These are phyloP conservation scores for Coregonus ussuriensis DNA, from an alignment of 2,797 vertebrate species.

Conservation along the genomic window DNA sequence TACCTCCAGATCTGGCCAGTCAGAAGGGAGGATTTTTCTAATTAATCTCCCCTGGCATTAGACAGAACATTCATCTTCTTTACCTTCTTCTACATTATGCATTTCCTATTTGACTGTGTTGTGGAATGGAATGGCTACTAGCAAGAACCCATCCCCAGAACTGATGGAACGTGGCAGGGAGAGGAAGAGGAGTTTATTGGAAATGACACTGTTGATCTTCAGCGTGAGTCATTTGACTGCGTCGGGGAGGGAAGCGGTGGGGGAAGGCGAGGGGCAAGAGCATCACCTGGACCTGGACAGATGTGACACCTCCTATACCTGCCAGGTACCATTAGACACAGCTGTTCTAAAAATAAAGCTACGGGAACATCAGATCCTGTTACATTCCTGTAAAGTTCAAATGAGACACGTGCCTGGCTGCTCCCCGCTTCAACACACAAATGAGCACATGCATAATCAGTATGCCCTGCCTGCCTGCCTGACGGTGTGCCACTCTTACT, in stretches of 20 bases:
- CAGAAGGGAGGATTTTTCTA: constrained; percentile 54
- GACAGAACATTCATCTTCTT: constrained; percentile 72
- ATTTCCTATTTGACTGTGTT: constrained; percentile 65
- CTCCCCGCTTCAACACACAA: constrained; percentile 71
- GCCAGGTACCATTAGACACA: constrained; percentile 78
- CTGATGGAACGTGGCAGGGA: constrained; percentile 73
- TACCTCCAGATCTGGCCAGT: constrained; percentile 47
- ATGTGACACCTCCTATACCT: constrained; percentile 80
- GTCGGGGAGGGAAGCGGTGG: constrained; percentile 36
- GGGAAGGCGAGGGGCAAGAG: constrained; percentile 55
- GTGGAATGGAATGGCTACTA: constrained; percentile 74
- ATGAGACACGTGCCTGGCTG: constrained; percentile 61
- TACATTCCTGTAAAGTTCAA: constrained; percentile 74
- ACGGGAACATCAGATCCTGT: constrained; percentile 63
- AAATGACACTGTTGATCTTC: constrained; percentile 78
- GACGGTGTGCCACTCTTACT: background rate
- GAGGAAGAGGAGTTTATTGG: constrained; percentile 73
- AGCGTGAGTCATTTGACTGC: constrained; percentile 74
- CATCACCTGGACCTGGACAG: constrained; percentile 76
- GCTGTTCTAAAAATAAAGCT: constrained; percentile 78
- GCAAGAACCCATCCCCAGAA: constrained; percentile 65
- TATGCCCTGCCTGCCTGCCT: background rate
- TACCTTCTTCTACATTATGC: constrained; percentile 73
- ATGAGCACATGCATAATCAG: constrained; percentile 69
- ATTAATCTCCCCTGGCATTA: constrained; percentile 69